phyloP scores from a whole-genome alignment of 1,140 invertebrate species.

The Drosophila bocqueti region DNA sequence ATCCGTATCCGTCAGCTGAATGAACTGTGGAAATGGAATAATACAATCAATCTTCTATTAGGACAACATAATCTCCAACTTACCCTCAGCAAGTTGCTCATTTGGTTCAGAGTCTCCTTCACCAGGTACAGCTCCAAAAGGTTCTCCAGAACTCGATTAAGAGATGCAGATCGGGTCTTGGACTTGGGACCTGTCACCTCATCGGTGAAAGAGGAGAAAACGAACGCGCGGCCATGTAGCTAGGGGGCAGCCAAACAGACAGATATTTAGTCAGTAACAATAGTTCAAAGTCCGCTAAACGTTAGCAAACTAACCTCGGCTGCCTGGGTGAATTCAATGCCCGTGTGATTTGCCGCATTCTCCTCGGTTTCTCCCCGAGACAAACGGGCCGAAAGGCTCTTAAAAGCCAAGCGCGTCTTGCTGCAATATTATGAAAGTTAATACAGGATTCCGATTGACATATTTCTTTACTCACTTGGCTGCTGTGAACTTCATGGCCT shows the following conservation, averaged over 20 bases:
- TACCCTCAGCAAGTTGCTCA: conserved; percentile 92
- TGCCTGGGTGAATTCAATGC: conserved; percentile 91
- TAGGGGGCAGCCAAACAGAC: conserved; percentile 1
- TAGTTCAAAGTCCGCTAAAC: conserved; percentile 2
- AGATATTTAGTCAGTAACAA: neutral
- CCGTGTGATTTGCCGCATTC: conserved; percentile 94
- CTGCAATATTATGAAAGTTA: conserved; percentile 85
- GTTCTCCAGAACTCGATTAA: conserved; percentile 88
- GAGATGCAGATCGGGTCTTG: conserved; percentile 80
- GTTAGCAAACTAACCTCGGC: conserved; percentile 87
- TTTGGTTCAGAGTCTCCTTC: conserved; percentile 89
- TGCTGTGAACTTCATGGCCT: conserved; percentile 89
- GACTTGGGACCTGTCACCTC: conserved; percentile 85
- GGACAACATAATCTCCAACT: conserved; percentile 42
- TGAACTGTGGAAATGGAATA: conserved; percentile 87
- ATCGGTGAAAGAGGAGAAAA: conserved; percentile 88
- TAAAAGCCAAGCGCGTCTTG: conserved; percentile 88
- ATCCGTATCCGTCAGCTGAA: conserved; percentile 87
- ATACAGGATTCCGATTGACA: neutral
- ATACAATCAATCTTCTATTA: neutral
- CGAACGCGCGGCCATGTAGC: conserved; percentile 91
- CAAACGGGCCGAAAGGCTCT: conserved; percentile 88
- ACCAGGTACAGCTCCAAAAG: conserved; percentile 92
- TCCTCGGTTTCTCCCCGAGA: conserved; percentile 87
- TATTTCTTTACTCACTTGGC: conserved; percentile 87